Evolutionary conservation across 2,888 invertebrate species (phyloP).

Genomic region (Eupithecia centaureata): DNA sequence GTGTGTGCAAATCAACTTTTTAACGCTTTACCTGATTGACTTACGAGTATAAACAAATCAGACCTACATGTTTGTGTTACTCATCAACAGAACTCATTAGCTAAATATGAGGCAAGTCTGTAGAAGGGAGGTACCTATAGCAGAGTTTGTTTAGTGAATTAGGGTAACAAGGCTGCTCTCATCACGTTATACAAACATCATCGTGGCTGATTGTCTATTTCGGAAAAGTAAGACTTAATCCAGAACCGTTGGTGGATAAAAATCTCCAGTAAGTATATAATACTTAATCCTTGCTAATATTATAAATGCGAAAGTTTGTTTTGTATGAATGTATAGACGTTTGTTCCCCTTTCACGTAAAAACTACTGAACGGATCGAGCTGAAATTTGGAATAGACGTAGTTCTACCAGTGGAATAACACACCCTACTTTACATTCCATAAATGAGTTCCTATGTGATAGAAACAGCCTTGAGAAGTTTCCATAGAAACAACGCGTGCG

Average conservation of each 20-base stretch:
- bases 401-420: too few species aligned
- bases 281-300: too few species aligned
- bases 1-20: neutral
- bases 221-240: neutral
- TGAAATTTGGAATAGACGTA: too few species aligned
- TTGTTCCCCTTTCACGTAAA: too few species aligned
- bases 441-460: too few species aligned
- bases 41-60: slow-evolving; percentile 7
- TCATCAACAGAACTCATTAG: slow-evolving; percentile 3
- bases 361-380: too few species aligned
- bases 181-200: neutral
- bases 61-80: neutral
- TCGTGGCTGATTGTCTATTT: slow-evolving; percentile 2
- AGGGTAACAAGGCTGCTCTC: neutral
- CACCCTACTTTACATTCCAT: too few species aligned
- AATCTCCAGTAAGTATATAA: too few species aligned
- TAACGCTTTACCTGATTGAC: neutral
- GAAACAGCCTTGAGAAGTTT: too few species aligned
- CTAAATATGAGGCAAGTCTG: neutral
- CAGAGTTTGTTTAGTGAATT: neutral
- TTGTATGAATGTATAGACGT: too few species aligned
- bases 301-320: too few species aligned
- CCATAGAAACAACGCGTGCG: too few species aligned
- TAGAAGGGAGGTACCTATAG: neutral
- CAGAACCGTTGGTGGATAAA: neutral